Evolutionary conservation across 2,113 vertebrate species (phyloP), one percentile per base, ranked within the genome.

Genomic region (Donacobius atricapilla): DNA sequence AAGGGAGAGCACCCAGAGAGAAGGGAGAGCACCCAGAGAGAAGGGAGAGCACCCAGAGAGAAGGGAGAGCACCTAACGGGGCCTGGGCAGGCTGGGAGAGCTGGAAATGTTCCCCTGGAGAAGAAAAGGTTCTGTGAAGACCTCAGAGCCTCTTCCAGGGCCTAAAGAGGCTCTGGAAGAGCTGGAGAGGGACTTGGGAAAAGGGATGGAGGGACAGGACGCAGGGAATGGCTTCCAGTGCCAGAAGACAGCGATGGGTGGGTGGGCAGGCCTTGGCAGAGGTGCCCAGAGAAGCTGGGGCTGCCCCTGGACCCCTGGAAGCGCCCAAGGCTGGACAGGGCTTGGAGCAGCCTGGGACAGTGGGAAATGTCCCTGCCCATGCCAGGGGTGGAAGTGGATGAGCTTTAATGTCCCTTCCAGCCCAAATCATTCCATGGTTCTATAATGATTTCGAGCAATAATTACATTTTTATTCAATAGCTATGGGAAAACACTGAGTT

Each of bases 381-480:
- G 48, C 37, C 48, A 45, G 61, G 24, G 23, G 4, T 7, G 25
- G 39, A 0, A 54, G 1, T 1, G 15, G 30, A 4, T 28, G 37
- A 3, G 6, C 4, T 61, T 45, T 40, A 10, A 50, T 54, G 21
- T 28, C 53, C 40, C 25, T 53, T 57, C 66, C 48, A n/a, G 10
- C 10, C 60, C 50, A 68, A 83, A 40, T 13, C 37, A 18, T 25
- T 24, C 84, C 4, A 8, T 11, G 44, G 25, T 23, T 48, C 69
- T 40, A 0, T 25, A 57, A 35, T 81, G 65, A 98, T 98, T 98
- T 97, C 92, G 77, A 97, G 94, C 94, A 98, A 98, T 98, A 98
- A 98, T 98, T 98, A 96, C 96, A 94, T 96, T 98, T 97, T 98
- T 97, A 98, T 97, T 98, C 97, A 98, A 96, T 95, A 97, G 97